phyloP scores from a whole-genome alignment of 2,888 invertebrate species.

The Tetragonisca angustula region DNA sequence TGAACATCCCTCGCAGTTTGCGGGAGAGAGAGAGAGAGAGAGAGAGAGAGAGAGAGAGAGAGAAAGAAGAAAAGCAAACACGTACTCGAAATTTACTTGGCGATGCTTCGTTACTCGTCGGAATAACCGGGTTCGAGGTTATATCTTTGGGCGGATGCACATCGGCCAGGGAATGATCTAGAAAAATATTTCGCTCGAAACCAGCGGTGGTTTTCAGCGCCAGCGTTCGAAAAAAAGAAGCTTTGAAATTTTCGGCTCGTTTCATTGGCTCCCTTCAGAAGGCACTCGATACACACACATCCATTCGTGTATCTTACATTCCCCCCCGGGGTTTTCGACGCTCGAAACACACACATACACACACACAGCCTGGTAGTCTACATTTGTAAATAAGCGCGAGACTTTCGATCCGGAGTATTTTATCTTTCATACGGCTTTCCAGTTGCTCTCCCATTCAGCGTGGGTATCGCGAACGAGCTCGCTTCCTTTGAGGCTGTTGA shows the following conservation, averaged over 20 bases:
- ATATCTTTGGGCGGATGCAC: not conserved
- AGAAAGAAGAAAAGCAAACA: not conserved
- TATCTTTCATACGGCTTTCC: constrained; percentile 29
- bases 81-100: no score
- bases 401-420: constrained; percentile 39
- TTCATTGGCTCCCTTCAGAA: constrained; percentile 1
- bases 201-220: constrained; percentile 11
- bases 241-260: constrained; percentile 47
- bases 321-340: constrained; percentile 22
- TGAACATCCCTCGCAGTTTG: constrained; percentile 11
- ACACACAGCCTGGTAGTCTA: not conserved
- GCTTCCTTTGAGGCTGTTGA: constrained; percentile 7
- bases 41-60: no score
- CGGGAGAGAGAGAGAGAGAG: not conserved
- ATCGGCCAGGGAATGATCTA: not conserved
- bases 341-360: not conserved
- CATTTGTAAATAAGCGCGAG: constrained; percentile 35
- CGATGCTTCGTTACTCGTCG: no score
- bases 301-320: not conserved
- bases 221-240: not conserved
- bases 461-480: constrained; percentile 4
- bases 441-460: constrained; percentile 16
- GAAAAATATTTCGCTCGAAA: constrained; percentile 28
- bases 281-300: constrained; percentile 4
- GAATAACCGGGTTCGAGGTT: not conserved